Base-by-base conservation (phyloP, 2,797 vertebrate genomes). In the Cuniculus paca region DNA sequence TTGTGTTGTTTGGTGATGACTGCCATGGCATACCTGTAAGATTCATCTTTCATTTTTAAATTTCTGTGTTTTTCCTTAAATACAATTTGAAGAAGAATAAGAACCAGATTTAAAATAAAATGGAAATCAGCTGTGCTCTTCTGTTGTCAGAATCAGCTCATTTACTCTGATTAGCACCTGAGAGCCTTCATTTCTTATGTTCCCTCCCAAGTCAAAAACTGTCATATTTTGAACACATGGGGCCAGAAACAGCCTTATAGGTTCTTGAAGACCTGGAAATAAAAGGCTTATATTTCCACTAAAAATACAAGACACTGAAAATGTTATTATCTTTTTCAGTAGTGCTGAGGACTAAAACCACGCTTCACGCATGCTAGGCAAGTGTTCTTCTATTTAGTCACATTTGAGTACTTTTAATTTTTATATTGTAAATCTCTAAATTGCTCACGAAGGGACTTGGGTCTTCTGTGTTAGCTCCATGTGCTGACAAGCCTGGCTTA, bases 31-130 rank as follows among this genome's bases (percentile, higher is more conserved):
- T 11, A 82, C 26, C 48, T 87, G 6, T 56, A 86, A 24, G 36
- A 45, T 61, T 94, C 4, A 61, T 56, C 10, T 81, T 48, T 65
- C 17, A 9, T 60, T 75, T 42, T 42, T 4, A 74, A 63, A 61
- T 70, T 74, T 72, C 65, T 19, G 20, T 75, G 36, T n/a, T 88
- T 95, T 92, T 61, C 26, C 3, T 72, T 83, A 89, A 26, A 24
- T 86, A 68, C 39, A 54, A 58, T 45, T 87, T 72, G 11, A 70
- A 56, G 54, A 83, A 82, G 56, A 58, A n/a, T 63, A 42, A 45
- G 7, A 94, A 65, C 5, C 60, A 79, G 79, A 96, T 88, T 86
- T 85, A 91, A 96, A 84, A 95, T 74, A 74, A 45, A 28, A 28
- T 72, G 54, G 58, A 89, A 95, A 17, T 54, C 14, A 63, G 28